A percentile compares a stretch with the other conserved stretches of the same genome.
These are phyloP conservation scores for Paedocypris sp. DNA, from an alignment of 2,113 vertebrate genomes.

Conservation along the genomic window DNA sequence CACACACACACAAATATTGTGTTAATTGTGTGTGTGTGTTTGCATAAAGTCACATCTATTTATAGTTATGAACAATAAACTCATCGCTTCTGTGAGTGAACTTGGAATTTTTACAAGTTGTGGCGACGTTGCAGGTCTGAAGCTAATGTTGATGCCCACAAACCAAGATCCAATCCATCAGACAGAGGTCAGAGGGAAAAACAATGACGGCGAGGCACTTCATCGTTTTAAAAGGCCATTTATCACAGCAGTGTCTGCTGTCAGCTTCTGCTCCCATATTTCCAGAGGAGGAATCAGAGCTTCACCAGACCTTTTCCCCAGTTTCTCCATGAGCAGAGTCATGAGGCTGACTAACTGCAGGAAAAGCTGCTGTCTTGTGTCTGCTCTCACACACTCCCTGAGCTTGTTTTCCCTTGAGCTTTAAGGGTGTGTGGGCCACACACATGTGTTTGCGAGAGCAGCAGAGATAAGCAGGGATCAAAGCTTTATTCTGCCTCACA, in stretches of 20 bases:
- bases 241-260: slow-evolving; percentile 55
- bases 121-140: background rate
- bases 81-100: too few species aligned
- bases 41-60: too few species aligned
- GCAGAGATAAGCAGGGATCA: slow-evolving; percentile 14
- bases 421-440: slow-evolving; percentile 9
- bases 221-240: slow-evolving; percentile 62
- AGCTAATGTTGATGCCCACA: slow-evolving; percentile 55
- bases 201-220: slow-evolving; percentile 48
- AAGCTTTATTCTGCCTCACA: slow-evolving; percentile 12
- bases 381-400: slow-evolving; percentile 8
- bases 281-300: slow-evolving; percentile 50
- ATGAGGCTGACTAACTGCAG: slow-evolving; percentile 31
- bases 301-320: slow-evolving; percentile 51
- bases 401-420: slow-evolving; percentile 17
- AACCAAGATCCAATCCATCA: slow-evolving; percentile 59
- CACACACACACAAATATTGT: too few species aligned
- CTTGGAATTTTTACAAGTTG: background rate
- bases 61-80: too few species aligned
- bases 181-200: slow-evolving; percentile 34
- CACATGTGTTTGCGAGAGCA: slow-evolving; percentile 20
- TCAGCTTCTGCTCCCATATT: slow-evolving; percentile 48
- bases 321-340: slow-evolving; percentile 41
- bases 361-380: background rate
- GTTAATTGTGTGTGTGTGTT: too few species aligned